Base-by-base conservation (phyloP, 30 jellyfish, hydroid and myxozoan species). In the Pelagia noctiluca region DNA sequence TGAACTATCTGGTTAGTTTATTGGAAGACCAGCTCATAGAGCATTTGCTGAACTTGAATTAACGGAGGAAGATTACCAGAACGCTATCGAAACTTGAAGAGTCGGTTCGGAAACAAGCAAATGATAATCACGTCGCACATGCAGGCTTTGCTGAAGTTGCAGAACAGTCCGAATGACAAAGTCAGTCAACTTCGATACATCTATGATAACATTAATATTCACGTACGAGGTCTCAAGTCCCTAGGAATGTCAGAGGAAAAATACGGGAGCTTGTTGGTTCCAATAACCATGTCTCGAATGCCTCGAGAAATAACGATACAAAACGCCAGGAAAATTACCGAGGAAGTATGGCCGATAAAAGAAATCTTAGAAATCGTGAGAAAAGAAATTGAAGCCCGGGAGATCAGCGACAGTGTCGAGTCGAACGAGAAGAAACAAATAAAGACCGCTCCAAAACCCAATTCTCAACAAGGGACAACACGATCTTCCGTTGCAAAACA, bases 191-290 rank as follows among this genome's bases (percentile, higher is more conserved):
- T 84, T n/a, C 50, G 93, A 29, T 24, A 18, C 21, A 63, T 87
- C 63, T 64, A 28, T n/a, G n/a, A n/a, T n/a, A n/a, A n/a, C n/a
- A n/a, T n/a, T n/a, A n/a, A n/a, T n/a, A n/a, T n/a, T n/a, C 96
- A 87, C 18, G 71, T 87, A 3, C 31, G 88, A 64, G 87, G 96
- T 34, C 80, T 78, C 11, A 88, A 87, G 35, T 36, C 75, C 36
- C 23, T 87, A 29, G 96, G 93, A 60, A 67, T 76, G 5, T 29
- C 50, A 11, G 32, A 67, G 3, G 71, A 76, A 23, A 64, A 30
- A 26, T 87, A 87, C 35, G 96, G 95, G 57, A 90, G 87, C 35
- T 62, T 87, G 5, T 85, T 84, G 7, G 38, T 84, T 18, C 92
- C 92, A 0, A 64, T 84, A 10, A 53, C 50, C 0, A 75, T 50